phyloP scores from a whole-genome alignment of 2,797 vertebrate species.

The Mormyrops boulengeri region DNA sequence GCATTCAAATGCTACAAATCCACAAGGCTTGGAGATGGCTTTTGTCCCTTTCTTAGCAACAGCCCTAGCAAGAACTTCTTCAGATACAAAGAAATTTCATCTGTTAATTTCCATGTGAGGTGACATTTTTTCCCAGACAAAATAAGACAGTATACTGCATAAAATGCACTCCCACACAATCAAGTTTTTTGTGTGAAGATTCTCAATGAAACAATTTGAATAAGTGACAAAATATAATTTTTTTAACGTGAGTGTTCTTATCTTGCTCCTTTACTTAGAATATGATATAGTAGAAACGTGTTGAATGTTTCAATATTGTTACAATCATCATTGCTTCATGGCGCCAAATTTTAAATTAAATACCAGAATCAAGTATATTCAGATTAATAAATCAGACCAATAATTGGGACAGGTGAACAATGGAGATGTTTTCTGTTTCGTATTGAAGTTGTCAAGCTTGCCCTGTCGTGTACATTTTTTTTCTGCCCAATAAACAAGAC shows the following conservation, averaged over 20 bases:
- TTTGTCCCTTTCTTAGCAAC: constrained; percentile 9
- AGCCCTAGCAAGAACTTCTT: constrained; percentile 6
- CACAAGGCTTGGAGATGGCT: background rate
- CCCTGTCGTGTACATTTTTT: background rate
- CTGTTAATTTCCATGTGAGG: background rate
- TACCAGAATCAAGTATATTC: background rate
- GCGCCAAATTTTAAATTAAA: background rate
- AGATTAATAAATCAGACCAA: background rate
- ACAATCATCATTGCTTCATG: background rate
- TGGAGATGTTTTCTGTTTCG: background rate
- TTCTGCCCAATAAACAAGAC: background rate
- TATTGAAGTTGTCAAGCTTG: background rate
- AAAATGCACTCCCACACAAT: background rate
- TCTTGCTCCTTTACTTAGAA: background rate
- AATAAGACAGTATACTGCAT: background rate
- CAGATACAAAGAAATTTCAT: constrained; percentile 10
- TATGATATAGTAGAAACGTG: background rate
- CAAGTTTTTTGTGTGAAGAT: background rate
- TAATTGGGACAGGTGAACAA: background rate
- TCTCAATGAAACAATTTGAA: background rate
- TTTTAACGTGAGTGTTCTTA: background rate
- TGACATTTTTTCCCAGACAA: background rate
- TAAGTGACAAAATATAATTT: background rate
- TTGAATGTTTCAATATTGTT: background rate
- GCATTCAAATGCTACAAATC: background rate